These are phyloP conservation scores for Drosophila monieri DNA, from an alignment of 2,888 invertebrate species.

Conservation along the genomic window DNA sequence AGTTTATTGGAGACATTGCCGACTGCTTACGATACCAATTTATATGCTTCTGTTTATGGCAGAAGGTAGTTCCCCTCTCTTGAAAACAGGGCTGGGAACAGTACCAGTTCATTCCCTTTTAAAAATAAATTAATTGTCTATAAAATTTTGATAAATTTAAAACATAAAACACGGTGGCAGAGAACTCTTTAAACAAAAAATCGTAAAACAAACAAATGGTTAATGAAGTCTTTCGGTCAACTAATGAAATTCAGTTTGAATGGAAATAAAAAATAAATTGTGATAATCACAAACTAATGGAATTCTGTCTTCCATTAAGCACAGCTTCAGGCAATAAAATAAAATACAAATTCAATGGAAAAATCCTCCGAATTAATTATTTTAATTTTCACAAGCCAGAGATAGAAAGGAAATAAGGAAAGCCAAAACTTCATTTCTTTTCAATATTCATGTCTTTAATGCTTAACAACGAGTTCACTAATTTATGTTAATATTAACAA, in stretches of 20 bases:
- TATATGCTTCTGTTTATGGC: slow-evolving; percentile 62
- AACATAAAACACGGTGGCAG: background rate
- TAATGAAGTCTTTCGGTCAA: slow-evolving; percentile 1
- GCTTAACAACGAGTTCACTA: slow-evolving; percentile 67
- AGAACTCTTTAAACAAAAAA: background rate
- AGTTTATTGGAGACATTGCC: slow-evolving; percentile 66
- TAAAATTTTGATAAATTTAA: background rate
- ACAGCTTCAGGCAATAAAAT: background rate
- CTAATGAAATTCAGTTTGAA: slow-evolving; percentile 1
- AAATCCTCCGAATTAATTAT: background rate
- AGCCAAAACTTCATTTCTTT: slow-evolving; percentile 16
- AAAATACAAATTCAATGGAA: background rate
- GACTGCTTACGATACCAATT: slow-evolving; percentile 32
- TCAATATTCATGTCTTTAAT: slow-evolving; percentile 54
- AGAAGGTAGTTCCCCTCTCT: slow-evolving; percentile 2
- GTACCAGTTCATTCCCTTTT: background rate
- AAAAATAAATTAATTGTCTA: background rate
- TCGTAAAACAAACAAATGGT: background rate
- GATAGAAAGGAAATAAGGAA: background rate
- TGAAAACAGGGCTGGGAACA: slow-evolving; percentile 6
- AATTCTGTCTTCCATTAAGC: slow-evolving; percentile 1
- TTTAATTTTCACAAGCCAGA: background rate
- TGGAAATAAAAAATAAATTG: background rate
- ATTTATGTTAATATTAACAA: slow-evolving; percentile 76
- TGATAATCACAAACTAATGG: slow-evolving; percentile 4